These are phyloP conservation scores for Plebejus melissa DNA, from an alignment of 2,888 invertebrate genomes.

Conservation along the genomic window DNA sequence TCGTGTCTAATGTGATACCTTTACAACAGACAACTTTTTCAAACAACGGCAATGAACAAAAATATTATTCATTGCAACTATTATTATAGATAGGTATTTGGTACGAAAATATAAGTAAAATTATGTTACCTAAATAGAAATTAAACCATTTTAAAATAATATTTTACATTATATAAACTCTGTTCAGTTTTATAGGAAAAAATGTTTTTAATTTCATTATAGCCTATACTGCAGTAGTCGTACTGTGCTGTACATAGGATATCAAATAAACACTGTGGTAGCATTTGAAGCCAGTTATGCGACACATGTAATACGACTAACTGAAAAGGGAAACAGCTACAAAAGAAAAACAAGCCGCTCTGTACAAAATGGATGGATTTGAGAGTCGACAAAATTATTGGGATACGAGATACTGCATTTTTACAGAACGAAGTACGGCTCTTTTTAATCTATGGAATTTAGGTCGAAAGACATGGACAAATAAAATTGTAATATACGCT, in stretches of 20 bases:
- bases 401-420: constrained; percentile 15
- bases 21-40: not conserved
- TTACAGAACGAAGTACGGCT: constrained; percentile 2
- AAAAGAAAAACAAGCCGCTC: constrained; percentile 16
- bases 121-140: not conserved
- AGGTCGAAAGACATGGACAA: not conserved
- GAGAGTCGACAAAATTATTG: constrained; percentile 14
- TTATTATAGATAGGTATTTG: not conserved
- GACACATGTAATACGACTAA: constrained; percentile 12
- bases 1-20: not conserved
- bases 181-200: not conserved
- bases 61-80: not conserved
- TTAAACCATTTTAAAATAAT: not conserved
- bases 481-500: not conserved
- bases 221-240: not conserved
- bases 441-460: constrained; percentile 12
- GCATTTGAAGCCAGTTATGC: constrained; percentile 13
- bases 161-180: not conserved
- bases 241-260: not conserved
- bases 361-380: constrained; percentile 15
- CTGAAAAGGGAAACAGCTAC: constrained; percentile 14
- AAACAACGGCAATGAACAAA: not conserved
- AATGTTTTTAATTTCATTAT: not conserved
- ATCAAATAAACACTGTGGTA: constrained; percentile 9
- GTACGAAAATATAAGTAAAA: not conserved